Percentiles rank a stretch among this genome's conserved stretches.
phyloP scores from a whole-genome alignment of 2,888 invertebrate species.

The Philereme vetulata region DNA sequence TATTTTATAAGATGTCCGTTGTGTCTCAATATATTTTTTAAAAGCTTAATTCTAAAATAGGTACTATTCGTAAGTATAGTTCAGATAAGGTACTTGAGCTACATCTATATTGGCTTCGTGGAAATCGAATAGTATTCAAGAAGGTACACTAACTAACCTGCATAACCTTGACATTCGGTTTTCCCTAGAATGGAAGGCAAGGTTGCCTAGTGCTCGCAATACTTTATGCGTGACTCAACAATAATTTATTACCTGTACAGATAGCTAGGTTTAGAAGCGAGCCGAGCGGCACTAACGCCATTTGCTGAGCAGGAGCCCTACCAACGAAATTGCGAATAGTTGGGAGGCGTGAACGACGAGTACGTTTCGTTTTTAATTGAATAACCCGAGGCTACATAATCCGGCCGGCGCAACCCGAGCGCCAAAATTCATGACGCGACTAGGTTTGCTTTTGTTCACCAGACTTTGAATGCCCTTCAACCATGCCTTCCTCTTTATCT shows the following conservation, averaged over 20 bases:
- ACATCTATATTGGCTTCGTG: not conserved
- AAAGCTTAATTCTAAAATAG: too few relatives aligned
- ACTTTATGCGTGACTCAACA: slow-evolving; percentile 16
- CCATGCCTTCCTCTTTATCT: slow-evolving; percentile 46
- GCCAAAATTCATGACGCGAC: slow-evolving; percentile 60
- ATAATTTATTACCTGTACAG: slow-evolving; percentile 14
- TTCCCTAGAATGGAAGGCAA: slow-evolving; percentile 21
- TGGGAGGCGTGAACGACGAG: slow-evolving; percentile 56
- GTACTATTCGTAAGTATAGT: too few relatives aligned
- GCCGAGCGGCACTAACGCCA: slow-evolving; percentile 31
- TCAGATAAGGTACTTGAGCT: too few relatives aligned
- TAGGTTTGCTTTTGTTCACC: slow-evolving; percentile 59
- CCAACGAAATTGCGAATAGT: slow-evolving; percentile 58
- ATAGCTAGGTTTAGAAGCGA: slow-evolving; percentile 19
- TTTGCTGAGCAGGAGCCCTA: slow-evolving; percentile 56
- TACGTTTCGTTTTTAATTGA: slow-evolving; percentile 71
- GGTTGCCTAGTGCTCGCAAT: slow-evolving; percentile 22
- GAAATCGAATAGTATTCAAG: not conserved
- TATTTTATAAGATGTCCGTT: not conserved
- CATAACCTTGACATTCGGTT: slow-evolving; percentile 27
- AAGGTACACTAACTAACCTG: not conserved
- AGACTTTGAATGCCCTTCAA: slow-evolving; percentile 50
- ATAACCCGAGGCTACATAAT: slow-evolving; percentile 70
- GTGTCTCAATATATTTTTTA: too few relatives aligned
- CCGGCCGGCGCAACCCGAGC: slow-evolving; percentile 58